Base-by-base conservation (phyloP, 2,113 vertebrate species). In the Cottus gobio region DNA sequence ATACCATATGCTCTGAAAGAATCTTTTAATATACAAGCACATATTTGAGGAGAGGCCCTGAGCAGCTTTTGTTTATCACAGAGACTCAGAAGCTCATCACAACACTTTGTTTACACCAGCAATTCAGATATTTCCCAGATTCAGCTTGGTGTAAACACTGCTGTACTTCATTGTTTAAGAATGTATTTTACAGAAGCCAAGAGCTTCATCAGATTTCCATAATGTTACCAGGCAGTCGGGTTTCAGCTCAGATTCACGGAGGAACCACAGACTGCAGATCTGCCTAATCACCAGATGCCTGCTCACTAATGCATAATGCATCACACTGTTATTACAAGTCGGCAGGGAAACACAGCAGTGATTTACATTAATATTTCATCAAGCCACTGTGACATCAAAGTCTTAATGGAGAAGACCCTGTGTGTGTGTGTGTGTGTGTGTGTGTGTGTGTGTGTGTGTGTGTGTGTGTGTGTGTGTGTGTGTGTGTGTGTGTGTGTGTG, bases 361-460 rank as follows among this genome's bases (percentile, higher is more conserved):
- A 88, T 92, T 91, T 82, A 82, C 88, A 94, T 95, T 83, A 92
- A 94, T 93, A 90, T 93, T 94, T 95, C 36, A 95, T 93, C 87
- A 86, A 71, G 58, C 39, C 46, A 20, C 76, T 28, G 72, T 85
- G 87, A 88, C 89, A 89, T 91, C 86, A 92, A 90, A 87, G 82
- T 77, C 54, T 76, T 80, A 79, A 83, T 90, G 75, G 74, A 80
- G 78, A 52, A 80, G 63, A 74, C 75, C 50, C 39, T 36, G 42
- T 20, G 7, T 39, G 9, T 39, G 4, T 39, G 37, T 39, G 37
- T 39, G 37, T 39, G 37, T 37, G 37, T 37, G 37, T 37, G 37
- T 10, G 11, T 57, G 54, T 39, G 9, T 39, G 4, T 39, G 37
- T 39, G 37, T 39, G 37, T 39, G 37, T 37, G 37, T 37, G 37